A percentile compares a stretch with the other conserved stretches of the same genome.
phyloP scores from a whole-genome alignment of 2,113 vertebrate species.

The Phaethornis superciliosus region DNA sequence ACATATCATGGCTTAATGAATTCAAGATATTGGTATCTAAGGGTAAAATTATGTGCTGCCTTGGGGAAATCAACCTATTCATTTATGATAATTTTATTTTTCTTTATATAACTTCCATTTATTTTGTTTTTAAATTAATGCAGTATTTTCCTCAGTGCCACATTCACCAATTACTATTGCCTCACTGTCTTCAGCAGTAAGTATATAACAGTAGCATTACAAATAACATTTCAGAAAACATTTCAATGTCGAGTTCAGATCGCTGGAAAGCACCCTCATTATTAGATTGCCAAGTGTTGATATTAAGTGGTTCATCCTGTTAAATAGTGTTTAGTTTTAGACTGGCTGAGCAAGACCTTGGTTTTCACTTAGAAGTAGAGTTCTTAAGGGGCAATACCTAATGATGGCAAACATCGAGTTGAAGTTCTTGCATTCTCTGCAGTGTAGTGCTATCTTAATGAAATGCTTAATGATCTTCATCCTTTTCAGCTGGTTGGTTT shows the following conservation, averaged over 20 bases:
- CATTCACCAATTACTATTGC: background rate
- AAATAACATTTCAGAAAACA: background rate
- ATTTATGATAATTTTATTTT: background rate
- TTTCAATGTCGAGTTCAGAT: background rate
- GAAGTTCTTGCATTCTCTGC: slow-evolving; percentile 99
- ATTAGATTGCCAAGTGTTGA: background rate
- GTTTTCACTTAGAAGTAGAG: background rate
- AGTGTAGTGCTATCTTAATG: slow-evolving; percentile 98
- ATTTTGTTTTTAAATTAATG: background rate
- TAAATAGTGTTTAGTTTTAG: background rate
- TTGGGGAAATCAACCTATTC: background rate
- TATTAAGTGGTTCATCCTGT: background rate
- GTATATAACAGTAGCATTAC: background rate
- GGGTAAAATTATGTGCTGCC: background rate
- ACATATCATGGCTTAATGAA: background rate
- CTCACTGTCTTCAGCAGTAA: background rate
- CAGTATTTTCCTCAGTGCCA: background rate
- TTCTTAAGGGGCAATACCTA: slow-evolving; percentile 78
- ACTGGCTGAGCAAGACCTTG: background rate
- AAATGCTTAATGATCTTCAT: slow-evolving; percentile 99
- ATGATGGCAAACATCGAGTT: slow-evolving; percentile 99
- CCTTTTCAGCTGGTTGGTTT: slow-evolving; percentile 95
- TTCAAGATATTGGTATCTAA: background rate
- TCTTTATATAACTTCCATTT: background rate
- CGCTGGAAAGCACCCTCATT: background rate